Base-by-base conservation (phyloP, 2,113 vertebrate genomes). In the Cheilinus undulatus region DNA sequence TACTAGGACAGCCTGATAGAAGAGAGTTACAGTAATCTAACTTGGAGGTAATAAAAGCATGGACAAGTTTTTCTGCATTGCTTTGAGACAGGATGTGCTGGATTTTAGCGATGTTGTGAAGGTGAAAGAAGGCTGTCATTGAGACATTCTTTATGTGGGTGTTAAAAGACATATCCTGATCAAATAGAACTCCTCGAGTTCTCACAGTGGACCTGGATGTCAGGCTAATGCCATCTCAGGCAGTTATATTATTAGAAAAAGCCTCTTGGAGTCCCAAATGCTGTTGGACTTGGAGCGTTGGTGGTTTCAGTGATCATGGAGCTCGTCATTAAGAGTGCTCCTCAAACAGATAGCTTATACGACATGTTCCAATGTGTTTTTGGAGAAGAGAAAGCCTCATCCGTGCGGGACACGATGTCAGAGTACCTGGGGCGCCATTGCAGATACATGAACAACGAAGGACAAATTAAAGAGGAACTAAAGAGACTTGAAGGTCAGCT, bases 331-430 rank as follows among this genome's bases (percentile, higher is more conserved):
- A 38, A 13, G 10, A 20, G 14, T 9, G 0, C 0, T 19, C 0
- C 1, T 45, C 1, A 19, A 23, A 2, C 3, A 19, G 49, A 26
- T 0, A 0, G 13, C 1, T 0, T 32, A 2, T 56, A 50, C 62
- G n/a, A 2, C 40, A 24, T 73, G 13, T 0, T 79, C 1, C 17
- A 0, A 5, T 26, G 63, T 5, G 69, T 73, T 0, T 79, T 79
- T 50, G 76, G 48, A 8, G 69, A 73, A 57, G 76, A 79, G 69
- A 79, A 79, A 45, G 69, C 53, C 11, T 73, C 69, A 6, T 0
- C 17, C 1, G 69, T 79, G 26, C 49, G 69, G 6, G 69, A 79
- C 63, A 68, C 62, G 0, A 49, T 73, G 63, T 22, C 34, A 0
- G 63, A 73, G 43, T 67, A 27, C 5, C 4, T 79, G 49, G 54